Percentiles rank a stretch among this genome's conserved stretches.
phyloP scores from a whole-genome alignment of 2,888 invertebrate species.

The Cephus pulcher region DNA sequence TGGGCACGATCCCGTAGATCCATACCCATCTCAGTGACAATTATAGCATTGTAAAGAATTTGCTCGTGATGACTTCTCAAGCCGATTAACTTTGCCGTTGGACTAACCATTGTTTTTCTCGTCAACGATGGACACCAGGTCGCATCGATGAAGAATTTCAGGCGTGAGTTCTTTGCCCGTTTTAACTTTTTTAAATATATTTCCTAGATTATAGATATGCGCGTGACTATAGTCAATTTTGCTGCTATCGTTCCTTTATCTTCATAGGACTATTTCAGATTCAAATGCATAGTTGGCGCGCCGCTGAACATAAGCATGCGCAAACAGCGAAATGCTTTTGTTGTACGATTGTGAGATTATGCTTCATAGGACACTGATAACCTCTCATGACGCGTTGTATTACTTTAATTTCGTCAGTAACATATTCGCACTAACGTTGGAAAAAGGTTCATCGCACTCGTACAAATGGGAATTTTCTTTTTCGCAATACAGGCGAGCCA shows the following conservation, averaged over 20 bases:
- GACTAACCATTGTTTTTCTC: slow-evolving; percentile 14
- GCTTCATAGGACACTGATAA: background rate
- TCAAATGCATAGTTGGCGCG: background rate
- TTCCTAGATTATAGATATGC: background rate
- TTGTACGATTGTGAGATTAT: background rate
- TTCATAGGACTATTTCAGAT: background rate
- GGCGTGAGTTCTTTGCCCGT: background rate
- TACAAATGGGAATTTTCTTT: background rate
- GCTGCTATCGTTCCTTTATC: background rate
- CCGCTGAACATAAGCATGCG: background rate
- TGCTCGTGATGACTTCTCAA: slow-evolving; percentile 49
- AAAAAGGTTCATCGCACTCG: background rate
- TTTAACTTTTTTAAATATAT: background rate
- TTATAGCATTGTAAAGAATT: slow-evolving; percentile 57
- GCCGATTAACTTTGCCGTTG: slow-evolving; percentile 28
- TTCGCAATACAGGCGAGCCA: background rate
- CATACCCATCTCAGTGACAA: slow-evolving; percentile 64
- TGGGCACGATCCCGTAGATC: slow-evolving; percentile 61
- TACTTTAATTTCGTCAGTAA: background rate
- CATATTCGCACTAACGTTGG: background rate
- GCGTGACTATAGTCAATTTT: background rate
- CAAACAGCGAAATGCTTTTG: background rate
- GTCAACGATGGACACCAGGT: background rate
- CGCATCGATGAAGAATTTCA: background rate
- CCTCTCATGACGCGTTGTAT: background rate